These are phyloP conservation scores for Halichoerus grypus DNA, from an alignment of 2,113 vertebrate genomes.

Conservation along the genomic window DNA sequence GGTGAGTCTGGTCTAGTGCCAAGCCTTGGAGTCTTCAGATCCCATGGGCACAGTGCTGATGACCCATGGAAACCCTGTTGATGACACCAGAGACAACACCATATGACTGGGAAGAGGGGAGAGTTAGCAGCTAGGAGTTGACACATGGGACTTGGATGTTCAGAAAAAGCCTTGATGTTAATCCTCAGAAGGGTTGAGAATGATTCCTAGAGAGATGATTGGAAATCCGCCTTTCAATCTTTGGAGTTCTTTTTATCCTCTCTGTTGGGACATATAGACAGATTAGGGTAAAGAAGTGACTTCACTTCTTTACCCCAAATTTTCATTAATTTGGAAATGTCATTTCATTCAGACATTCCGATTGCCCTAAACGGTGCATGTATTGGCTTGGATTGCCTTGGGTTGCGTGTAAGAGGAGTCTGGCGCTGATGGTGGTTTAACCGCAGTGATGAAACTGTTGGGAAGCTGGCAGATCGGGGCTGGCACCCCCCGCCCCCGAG, in stretches of 20 bases:
- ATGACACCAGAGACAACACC: neutral
- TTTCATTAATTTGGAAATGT: neutral
- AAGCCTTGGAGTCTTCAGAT: neutral
- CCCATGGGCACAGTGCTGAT: neutral
- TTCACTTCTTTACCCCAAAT: neutral
- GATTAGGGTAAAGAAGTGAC: neutral
- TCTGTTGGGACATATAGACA: neutral
- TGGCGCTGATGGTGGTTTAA: neutral
- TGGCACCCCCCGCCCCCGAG: neutral
- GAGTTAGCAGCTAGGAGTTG: neutral
- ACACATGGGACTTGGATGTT: neutral
- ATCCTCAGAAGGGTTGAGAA: neutral
- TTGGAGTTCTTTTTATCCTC: neutral
- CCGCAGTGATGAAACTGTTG: rapidly evolving
- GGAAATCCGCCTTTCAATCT: neutral
- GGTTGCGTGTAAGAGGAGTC: neutral
- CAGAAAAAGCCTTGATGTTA: neutral
- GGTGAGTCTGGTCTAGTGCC: conserved; percentile 54
- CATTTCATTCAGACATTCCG: neutral
- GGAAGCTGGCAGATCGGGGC: neutral
- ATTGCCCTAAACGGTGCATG: neutral
- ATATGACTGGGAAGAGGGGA: neutral
- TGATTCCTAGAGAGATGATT: neutral
- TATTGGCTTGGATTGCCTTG: neutral
- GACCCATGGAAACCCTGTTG: neutral